phyloP scores from a whole-genome alignment of 2,888 invertebrate species.

The Congeria kusceri region DNA sequence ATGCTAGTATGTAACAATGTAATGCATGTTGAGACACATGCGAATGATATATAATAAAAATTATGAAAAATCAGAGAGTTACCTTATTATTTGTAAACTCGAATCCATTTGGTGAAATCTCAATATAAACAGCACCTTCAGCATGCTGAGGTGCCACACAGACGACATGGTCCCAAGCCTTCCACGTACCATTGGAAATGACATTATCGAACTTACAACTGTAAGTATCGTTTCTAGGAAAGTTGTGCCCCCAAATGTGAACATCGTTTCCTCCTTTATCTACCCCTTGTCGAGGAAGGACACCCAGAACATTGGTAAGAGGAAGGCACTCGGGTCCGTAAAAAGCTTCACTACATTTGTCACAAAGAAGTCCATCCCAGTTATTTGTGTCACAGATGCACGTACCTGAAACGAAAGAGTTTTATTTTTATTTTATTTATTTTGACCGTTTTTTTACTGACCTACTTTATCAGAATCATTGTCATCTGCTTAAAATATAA shows the following conservation, averaged over 20 bases:
- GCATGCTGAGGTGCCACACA: constrained; percentile 38
- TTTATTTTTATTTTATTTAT: too few species aligned
- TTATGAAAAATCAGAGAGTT: too few species aligned
- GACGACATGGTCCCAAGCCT: constrained; percentile 42
- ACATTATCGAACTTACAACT: constrained; percentile 52
- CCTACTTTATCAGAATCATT: too few species aligned
- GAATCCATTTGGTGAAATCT: constrained; percentile 44
- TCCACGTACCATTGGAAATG: constrained; percentile 51
- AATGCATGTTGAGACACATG: too few species aligned
- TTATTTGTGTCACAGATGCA: constrained; percentile 60
- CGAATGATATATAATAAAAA: too few species aligned
- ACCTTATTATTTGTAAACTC: constrained; percentile 53
- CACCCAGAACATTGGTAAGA: constrained; percentile 38
- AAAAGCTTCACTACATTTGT: constrained; percentile 62
- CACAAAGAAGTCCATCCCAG: constrained; percentile 65
- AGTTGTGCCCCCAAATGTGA: constrained; percentile 64
- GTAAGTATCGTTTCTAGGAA: constrained; percentile 57
- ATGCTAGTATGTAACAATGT: too few species aligned
- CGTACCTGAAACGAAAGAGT: too few species aligned
- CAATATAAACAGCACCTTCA: constrained; percentile 37
- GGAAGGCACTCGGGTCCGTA: constrained; percentile 68
- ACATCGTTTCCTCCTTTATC: constrained; percentile 53
- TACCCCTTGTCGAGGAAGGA: constrained; percentile 55
- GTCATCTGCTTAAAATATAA: too few species aligned
- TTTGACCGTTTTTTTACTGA: too few species aligned